Base-by-base conservation (phyloP, 2,888 invertebrate genomes). In the Parnassius glacialis region DNA sequence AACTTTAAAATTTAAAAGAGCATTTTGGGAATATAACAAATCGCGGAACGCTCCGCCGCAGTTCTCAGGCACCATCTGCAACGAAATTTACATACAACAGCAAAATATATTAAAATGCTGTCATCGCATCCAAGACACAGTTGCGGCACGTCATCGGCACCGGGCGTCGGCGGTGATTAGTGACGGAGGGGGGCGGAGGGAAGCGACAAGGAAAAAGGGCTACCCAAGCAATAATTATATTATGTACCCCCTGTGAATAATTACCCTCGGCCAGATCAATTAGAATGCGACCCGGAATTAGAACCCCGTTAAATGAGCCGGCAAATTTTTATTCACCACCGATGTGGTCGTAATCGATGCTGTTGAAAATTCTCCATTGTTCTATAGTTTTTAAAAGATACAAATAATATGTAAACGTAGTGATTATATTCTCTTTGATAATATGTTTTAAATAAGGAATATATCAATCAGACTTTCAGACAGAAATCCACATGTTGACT, bases 101-200 rank as follows among this genome's bases (percentile, higher is more conserved):
- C 82, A 83, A 87, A 87, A 88, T 88, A 89, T 90, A 90, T 90
- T 90, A 90, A 90, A 90, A 90, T 85, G 72, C 89, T 90, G 90
- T 89, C 89, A 89, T 80, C 85, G 78, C 78, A 81, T 83, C 79
- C 83, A 85, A 87, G 85, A 85, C 82, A 79, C 84, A 85, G 85
- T 84, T 83, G 85, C 80, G 82, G 83, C 80, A 79, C 85, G 90
- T 90, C 90, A 90, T 82, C 73, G 87, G 74, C 90, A 91, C 87
- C 90, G 80, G 89, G 85, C 80, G 84, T 76, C 78, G 76, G 76
- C 75, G 82, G 85, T 87, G 89, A 89, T 89, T 89, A 88, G 84
- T 80, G 74, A 70, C 67, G 69, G 67, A 70, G 71, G 66, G 68
- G 74, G 70, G 71, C 69, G 67, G 72, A 75, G 77, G 80, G 73